phyloP scores from a whole-genome alignment of 2,797 vertebrate species.

The Peromyscus nudipes region DNA sequence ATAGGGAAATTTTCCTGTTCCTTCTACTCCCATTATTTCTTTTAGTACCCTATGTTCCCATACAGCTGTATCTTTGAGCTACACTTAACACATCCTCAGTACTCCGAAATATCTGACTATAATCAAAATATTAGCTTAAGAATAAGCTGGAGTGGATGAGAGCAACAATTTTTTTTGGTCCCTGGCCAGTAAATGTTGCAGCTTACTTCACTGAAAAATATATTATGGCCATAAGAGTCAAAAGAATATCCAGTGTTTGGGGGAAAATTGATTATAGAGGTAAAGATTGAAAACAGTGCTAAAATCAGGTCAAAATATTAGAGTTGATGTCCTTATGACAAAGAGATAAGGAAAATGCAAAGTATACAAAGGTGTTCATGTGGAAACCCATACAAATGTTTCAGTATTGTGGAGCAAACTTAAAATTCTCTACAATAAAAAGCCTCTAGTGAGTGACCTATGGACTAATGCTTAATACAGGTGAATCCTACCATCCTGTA shows the following conservation, averaged over 20 bases:
- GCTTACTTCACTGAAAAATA: conserved; percentile 45
- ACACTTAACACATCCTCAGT: not conserved
- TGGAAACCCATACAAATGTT: not conserved
- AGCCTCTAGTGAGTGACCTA: not conserved
- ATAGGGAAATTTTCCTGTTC: not conserved
- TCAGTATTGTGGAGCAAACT: not conserved
- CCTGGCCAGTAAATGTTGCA: not conserved
- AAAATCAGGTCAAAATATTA: conserved; percentile 34
- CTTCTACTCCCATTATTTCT: not conserved
- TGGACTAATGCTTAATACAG: not conserved
- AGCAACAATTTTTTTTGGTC: not conserved
- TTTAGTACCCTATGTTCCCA: not conserved
- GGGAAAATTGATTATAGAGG: not conserved
- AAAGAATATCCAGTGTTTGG: conserved; percentile 14
- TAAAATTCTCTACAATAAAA: conserved; percentile 11
- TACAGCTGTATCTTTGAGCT: not conserved
- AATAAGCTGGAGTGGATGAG: not conserved
- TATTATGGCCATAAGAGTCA: not conserved
- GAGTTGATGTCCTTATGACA: conserved; percentile 24
- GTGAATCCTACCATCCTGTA: not conserved
- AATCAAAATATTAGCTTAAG: conserved; percentile 47
- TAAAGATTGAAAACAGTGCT: not conserved
- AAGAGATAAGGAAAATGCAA: not conserved
- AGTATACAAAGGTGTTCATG: not conserved
- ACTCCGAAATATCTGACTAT: not conserved